These are phyloP conservation scores for Natator depressus DNA, from an alignment of 2,113 vertebrate species.

Conservation along the genomic window DNA sequence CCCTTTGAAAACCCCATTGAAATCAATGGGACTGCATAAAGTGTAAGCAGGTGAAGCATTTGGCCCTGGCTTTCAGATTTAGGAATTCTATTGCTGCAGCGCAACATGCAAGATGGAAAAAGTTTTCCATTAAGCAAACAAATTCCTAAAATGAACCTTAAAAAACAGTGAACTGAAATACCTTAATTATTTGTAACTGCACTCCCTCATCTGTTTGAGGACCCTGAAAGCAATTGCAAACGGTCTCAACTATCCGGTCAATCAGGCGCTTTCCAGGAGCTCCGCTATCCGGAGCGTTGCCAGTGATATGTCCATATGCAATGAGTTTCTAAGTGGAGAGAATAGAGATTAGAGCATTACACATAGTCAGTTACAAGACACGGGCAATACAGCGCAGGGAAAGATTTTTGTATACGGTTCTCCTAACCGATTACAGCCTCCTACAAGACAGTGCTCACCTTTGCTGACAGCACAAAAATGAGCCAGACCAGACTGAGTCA, in stretches of 20 bases:
- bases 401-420: fast-evolving
- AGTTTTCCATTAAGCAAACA: neutral
- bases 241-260: constrained; percentile 94
- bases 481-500: neutral
- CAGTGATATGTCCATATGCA: constrained; percentile 97
- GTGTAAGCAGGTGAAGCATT: neutral
- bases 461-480: neutral
- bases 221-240: constrained; percentile 96
- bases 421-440: neutral
- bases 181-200: constrained; percentile 99
- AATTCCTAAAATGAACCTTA: neutral
- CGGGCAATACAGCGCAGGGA: neutral
- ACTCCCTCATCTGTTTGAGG: constrained; percentile 97
- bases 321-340: constrained; percentile 89
- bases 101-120: neutral
- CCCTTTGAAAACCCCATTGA: neutral
- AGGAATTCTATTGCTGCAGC: neutral
- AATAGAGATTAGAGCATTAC: constrained; percentile 37
- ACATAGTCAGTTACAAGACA: neutral
- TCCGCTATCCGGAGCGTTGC: constrained; percentile 91
- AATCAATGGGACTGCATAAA: neutral
- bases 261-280: constrained; percentile 93
- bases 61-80: fast-evolving
- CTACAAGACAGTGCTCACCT: neutral
- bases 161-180: constrained; percentile 59